Percentiles rank a stretch among this genome's conserved stretches.
Evolutionary conservation across 2,797 vertebrate species (phyloP).

Genomic region (Anguilla anguilla): DNA sequence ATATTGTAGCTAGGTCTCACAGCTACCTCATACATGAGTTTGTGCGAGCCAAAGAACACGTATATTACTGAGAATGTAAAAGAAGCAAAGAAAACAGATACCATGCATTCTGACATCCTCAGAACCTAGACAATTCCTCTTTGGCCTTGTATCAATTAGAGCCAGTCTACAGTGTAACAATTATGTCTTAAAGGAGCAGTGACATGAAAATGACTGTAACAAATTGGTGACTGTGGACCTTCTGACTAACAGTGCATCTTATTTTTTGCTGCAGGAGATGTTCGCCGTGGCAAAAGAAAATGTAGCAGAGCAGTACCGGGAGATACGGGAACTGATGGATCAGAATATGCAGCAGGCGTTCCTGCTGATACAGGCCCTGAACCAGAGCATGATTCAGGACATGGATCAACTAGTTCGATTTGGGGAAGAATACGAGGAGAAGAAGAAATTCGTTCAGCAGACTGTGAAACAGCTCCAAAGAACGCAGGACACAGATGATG

Average conservation of each 20-base stretch:
- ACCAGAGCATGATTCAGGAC: slow-evolving; percentile 12
- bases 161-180: no score
- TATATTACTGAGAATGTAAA: no score
- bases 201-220: no score
- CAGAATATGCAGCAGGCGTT: slow-evolving; percentile 39
- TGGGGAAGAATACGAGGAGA: background rate
- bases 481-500: background rate
- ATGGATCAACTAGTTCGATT: slow-evolving; percentile 27
- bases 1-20: no score
- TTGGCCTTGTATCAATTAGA: no score
- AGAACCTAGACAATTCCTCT: no score
- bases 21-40: no score
- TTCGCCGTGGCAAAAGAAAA: background rate
- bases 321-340: slow-evolving; percentile 24
- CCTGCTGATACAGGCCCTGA: slow-evolving; percentile 35
- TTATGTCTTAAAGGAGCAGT: no score
- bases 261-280: slow-evolving; percentile 10
- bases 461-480: slow-evolving; percentile 1
- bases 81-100: no score
- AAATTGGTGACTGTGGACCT: background rate
- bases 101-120: no score
- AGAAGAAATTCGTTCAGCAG: background rate
- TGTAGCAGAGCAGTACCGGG: slow-evolving; percentile 18
- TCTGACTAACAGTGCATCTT: background rate
- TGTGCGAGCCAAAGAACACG: no score